These are phyloP conservation scores for Leptinotarsa juncta DNA, from an alignment of 2,888 invertebrate species.

Conservation along the genomic window DNA sequence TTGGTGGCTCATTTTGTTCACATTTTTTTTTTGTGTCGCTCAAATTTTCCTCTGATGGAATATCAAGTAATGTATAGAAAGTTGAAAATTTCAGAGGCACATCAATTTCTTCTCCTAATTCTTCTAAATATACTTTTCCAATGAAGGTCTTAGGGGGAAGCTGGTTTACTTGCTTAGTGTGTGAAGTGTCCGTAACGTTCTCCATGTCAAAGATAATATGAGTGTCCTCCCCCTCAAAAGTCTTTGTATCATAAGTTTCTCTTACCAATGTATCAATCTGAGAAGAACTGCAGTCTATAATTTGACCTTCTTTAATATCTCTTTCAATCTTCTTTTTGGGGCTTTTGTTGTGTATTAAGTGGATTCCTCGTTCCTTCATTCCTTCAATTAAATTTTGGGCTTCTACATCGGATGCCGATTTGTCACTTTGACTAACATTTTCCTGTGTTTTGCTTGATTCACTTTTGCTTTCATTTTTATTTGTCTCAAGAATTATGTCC, in stretches of 20 bases:
- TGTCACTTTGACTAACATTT: conserved; percentile 22
- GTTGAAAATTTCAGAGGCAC: conserved; percentile 49
- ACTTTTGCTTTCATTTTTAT: conserved; percentile 11
- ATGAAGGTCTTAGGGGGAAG: conserved; percentile 42
- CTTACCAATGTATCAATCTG: conserved; percentile 29
- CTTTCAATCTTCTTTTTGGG: conserved; percentile 43
- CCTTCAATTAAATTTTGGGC: conserved; percentile 57
- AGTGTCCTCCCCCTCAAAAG: conserved; percentile 23
- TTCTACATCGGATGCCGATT: conserved; percentile 49
- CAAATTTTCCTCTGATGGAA: conserved; percentile 28
- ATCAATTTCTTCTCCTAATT: conserved; percentile 50
- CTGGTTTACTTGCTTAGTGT: background rate
- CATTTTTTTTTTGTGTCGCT: background rate
- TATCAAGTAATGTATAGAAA: conserved; percentile 51
- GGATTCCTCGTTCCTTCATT: conserved; percentile 61
- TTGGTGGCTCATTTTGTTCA: background rate
- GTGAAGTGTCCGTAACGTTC: background rate
- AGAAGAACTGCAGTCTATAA: conserved; percentile 23
- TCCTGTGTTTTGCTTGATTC: background rate
- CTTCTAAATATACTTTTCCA: conserved; percentile 54
- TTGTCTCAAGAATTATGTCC: conserved; percentile 10
- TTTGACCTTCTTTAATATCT: background rate
- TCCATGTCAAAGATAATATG: conserved; percentile 23
- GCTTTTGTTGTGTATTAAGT: conserved; percentile 58
- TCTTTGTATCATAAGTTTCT: conserved; percentile 33